Base-by-base conservation (phyloP, 2,888 invertebrate genomes). In the Cheilosia urbana region DNA sequence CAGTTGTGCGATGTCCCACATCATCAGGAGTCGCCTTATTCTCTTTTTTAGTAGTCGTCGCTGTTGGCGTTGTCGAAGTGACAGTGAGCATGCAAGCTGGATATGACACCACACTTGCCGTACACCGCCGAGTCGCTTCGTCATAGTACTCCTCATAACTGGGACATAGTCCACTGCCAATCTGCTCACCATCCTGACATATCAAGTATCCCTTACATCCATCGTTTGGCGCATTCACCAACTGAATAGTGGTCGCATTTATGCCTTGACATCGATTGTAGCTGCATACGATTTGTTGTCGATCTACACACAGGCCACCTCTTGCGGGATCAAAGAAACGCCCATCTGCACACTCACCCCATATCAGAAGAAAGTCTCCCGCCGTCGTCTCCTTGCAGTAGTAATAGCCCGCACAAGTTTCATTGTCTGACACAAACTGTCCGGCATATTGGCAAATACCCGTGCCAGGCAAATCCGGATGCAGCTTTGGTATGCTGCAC, bases 391-490 rank as follows among this genome's bases (percentile, higher is more conserved):
- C 81, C 3, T 62, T 37, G 65, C 91, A 91, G 13, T 89, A 90
- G 49, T 89, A 91, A 55, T 91, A 91, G 15, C 91, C 91, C 19
- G 90, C 89, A 58, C 91, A 91, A 17, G 88, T 88, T 0, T 34
- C 27, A 27, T 88, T 84, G 58, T 91, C 91, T 3, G 91, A 87
- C 0, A 91, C 76, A 40, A 91, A 91, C 13, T 73, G 87, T 6
- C 89, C 90, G 0, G 88, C 77, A 0, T 72, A 1, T 3, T 87
- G 57, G 19, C 91, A 91, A 3, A 87, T 66, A 0, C 88, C 88
- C 2, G 53, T 40, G 0, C 83, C 88, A 0, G 89, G 88, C 19
- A 76, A n/a, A 5, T 78, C 42, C 0, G 71, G 53, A 21, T 76
- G 72, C 4, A 30, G 11, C 11, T 42, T 49, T 1, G 60, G 45